A percentile compares a stretch with the other conserved stretches of the same genome.
These are phyloP conservation scores for Platysternon megacephalum DNA, from an alignment of 2,113 vertebrate genomes.

Conservation along the genomic window DNA sequence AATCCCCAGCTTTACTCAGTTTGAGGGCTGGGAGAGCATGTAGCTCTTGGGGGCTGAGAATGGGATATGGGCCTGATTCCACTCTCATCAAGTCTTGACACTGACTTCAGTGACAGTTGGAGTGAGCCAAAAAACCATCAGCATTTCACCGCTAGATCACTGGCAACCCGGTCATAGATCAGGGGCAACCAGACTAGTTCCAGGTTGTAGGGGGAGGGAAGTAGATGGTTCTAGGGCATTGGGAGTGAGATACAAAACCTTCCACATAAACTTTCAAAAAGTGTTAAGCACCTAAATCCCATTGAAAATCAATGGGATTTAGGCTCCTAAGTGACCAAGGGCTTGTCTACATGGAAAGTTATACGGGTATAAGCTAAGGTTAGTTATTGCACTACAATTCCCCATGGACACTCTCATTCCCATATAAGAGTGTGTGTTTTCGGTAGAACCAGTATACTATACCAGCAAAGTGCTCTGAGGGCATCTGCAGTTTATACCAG, in stretches of 20 bases:
- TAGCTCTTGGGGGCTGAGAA: not conserved
- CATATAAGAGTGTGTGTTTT: not conserved
- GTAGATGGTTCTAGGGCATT: not conserved
- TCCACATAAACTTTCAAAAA: not conserved
- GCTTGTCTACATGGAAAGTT: not conserved
- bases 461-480: not conserved
- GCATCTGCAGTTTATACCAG: not conserved
- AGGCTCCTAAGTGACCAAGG: not conserved
- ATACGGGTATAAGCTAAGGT: not conserved
- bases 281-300: not conserved
- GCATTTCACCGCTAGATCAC: not conserved
- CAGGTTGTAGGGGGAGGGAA: not conserved
- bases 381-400: not conserved
- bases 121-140: not conserved
- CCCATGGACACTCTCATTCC: not conserved
- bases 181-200: not conserved
- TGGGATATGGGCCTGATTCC: not conserved
- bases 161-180: not conserved
- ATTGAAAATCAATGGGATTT: not conserved
- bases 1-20: not conserved
- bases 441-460: not conserved
- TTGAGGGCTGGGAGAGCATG: not conserved
- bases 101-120: not conserved
- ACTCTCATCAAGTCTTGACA: not conserved
- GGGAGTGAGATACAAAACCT: not conserved